phyloP scores from a whole-genome alignment of 2,888 invertebrate genomes.

The Himalopsyche japonica region DNA sequence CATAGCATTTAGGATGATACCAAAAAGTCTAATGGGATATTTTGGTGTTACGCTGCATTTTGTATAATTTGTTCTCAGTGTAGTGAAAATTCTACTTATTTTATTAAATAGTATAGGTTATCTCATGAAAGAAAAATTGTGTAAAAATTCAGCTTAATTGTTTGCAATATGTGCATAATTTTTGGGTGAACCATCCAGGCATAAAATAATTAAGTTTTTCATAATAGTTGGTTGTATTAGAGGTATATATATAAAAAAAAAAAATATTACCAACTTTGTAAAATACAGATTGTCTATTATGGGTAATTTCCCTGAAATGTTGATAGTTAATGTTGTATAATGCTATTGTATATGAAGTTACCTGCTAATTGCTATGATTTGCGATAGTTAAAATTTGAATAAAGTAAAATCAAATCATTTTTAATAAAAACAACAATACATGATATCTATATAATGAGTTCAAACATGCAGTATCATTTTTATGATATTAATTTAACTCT shows the following conservation, averaged over 20 bases:
- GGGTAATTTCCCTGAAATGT: not conserved
- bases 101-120: not conserved
- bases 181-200: not conserved
- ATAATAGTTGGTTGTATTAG: not conserved
- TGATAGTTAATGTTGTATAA: not conserved
- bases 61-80: not conserved
- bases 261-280: not conserved
- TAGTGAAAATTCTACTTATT: not conserved
- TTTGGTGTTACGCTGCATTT: not conserved
- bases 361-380: not conserved
- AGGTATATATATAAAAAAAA: not conserved
- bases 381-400: not conserved
- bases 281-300: not conserved
- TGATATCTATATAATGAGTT: too few relatives aligned
- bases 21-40: not conserved
- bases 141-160: not conserved
- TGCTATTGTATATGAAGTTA: not conserved
- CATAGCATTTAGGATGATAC: not conserved
- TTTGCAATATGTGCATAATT: not conserved
- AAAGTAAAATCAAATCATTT: not conserved
- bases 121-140: not conserved
- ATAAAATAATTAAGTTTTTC: not conserved
- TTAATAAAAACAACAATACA: too few relatives aligned
- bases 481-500: too few relatives aligned
- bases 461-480: too few relatives aligned